Evolutionary conservation across 2,113 vertebrate species (phyloP).

Genomic region (Octodon degus): DNA sequence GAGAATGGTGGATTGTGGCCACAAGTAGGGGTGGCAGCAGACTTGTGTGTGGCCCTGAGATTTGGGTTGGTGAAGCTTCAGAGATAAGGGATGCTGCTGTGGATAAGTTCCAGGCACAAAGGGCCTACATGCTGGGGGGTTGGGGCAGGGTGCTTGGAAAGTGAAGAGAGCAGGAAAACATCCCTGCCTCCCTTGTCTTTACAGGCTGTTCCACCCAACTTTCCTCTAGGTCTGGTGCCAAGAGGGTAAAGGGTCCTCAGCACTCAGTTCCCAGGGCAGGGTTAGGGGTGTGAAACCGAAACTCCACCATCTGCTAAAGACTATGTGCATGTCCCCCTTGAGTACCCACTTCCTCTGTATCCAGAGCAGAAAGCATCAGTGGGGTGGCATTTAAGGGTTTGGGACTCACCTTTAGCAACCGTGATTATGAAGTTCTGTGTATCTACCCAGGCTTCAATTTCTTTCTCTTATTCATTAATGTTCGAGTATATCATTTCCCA

Average conservation of each 20-base stretch:
- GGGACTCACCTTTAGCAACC: not conserved
- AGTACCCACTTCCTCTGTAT: not conserved
- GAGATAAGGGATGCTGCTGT: not conserved
- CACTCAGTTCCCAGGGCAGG: not conserved
- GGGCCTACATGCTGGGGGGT: not conserved
- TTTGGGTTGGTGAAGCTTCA: not conserved
- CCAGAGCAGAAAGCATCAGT: not conserved
- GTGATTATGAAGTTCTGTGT: not conserved
- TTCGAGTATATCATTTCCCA: not conserved
- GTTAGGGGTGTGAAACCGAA: not conserved
- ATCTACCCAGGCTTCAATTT: slow-evolving; percentile 3
- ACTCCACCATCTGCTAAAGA: not conserved
- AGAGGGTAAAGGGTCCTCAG: not conserved
- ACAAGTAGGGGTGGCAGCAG: not conserved
- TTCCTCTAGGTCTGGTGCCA: not conserved
- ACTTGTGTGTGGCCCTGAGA: not conserved
- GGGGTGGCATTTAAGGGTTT: not conserved
- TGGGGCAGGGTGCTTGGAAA: not conserved
- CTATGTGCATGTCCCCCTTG: not conserved
- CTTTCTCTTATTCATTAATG: not conserved
- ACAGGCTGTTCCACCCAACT: not conserved
- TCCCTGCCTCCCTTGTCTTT: not conserved
- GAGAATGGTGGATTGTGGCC: not conserved
- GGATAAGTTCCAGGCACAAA: not conserved
- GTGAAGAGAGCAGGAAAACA: not conserved